Evolutionary conservation across 2,113 vertebrate genomes (phyloP).

Genomic region (Lanius ludovicianus): DNA sequence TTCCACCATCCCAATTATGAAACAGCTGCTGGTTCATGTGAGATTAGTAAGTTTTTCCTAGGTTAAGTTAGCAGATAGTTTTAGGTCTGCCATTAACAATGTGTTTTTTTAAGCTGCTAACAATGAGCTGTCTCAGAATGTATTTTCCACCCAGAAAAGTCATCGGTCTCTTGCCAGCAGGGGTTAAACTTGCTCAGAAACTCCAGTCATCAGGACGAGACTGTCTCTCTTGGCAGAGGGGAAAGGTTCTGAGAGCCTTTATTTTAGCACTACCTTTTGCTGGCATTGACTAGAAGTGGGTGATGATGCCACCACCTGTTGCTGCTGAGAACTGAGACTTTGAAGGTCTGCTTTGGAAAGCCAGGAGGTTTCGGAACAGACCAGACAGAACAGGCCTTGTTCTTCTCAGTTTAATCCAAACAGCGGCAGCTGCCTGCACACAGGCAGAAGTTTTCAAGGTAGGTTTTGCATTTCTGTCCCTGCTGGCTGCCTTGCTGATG

Average conservation of each 20-base stretch:
- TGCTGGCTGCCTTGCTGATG: neutral
- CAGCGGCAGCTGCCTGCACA: neutral
- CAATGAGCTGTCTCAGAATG: neutral
- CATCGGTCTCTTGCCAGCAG: neutral
- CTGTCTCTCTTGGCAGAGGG: neutral
- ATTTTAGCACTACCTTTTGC: neutral
- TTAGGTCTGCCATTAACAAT: neutral
- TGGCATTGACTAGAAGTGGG: neutral
- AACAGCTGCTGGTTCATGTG: neutral
- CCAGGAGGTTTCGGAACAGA: neutral
- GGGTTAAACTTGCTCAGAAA: neutral
- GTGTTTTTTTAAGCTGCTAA: neutral
- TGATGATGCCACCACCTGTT: neutral
- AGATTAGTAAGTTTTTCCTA: conserved; percentile 50
- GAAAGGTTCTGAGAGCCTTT: neutral
- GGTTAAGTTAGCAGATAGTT: neutral
- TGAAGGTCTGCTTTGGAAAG: neutral
- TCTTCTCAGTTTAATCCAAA: neutral
- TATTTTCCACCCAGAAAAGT: conserved; percentile 4
- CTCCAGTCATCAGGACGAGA: neutral
- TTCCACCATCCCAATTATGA: conserved; percentile 17
- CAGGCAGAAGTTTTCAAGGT: neutral
- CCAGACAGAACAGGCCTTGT: neutral
- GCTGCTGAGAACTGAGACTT: neutral
- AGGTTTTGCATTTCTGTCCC: neutral